Conservation (phyloP, 2,797 vertebrate genomes). For the Ctenopoma kingsleyae region DNA sequence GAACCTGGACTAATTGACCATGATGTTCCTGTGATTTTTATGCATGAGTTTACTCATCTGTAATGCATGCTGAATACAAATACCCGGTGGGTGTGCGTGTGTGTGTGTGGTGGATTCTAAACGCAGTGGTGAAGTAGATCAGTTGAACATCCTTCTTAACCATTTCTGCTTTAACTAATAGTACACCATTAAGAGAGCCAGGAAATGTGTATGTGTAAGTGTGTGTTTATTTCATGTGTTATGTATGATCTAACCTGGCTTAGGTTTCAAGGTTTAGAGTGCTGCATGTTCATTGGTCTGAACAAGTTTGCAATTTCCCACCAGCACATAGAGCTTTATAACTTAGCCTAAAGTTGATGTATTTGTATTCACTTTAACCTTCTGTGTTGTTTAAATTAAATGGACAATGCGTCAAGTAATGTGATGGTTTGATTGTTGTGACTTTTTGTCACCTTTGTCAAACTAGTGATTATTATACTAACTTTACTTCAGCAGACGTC, state of each 20-base stretch:
- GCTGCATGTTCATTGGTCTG: not conserved
- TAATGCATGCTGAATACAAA: constrained; percentile 52
- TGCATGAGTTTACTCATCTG: constrained; percentile 54
- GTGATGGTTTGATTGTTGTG: not conserved
- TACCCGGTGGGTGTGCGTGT: not conserved
- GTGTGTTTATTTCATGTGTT: not conserved
- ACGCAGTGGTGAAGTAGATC: constrained; percentile 24
- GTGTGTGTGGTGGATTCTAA: constrained; percentile 19
- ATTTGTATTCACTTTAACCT: too few species aligned
- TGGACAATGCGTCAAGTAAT: too few species aligned
- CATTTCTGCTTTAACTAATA: constrained; percentile 14
- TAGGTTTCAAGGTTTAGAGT: not conserved
- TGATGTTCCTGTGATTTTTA: constrained; percentile 32
- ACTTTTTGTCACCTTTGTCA: not conserved
- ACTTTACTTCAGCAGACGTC: not conserved
- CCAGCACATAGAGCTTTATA: too few species aligned
- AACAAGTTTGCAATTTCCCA: not conserved
- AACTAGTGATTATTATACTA: not conserved
- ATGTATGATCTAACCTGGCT: not conserved
- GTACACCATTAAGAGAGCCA: not conserved
- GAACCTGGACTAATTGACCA: constrained; percentile 36
- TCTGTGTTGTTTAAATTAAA: too few species aligned
- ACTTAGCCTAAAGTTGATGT: too few species aligned
- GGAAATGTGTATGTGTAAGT: constrained; percentile 17
- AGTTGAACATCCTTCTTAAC: constrained; percentile 61